Conservation (phyloP, 2,888 invertebrate species). For the Lasioglossum leucozonium region DNA sequence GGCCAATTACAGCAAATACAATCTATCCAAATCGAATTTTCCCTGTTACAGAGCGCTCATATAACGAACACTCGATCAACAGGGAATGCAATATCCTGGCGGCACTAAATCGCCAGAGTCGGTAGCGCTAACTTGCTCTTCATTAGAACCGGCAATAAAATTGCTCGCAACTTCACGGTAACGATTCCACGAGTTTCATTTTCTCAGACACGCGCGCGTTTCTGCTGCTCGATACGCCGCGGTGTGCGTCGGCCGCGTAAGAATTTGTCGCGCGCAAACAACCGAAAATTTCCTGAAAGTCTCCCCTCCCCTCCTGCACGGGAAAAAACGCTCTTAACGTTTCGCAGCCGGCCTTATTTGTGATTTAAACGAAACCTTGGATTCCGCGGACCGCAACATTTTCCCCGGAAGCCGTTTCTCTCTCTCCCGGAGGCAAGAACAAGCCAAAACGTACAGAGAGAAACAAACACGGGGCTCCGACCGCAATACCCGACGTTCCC, state of each 20-base stretch:
- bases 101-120: neutral
- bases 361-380: conserved; percentile 16
- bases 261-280: neutral
- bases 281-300: neutral
- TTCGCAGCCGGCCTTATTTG: conserved; percentile 24
- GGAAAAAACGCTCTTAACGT: neutral
- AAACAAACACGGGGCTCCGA: conserved; percentile 29
- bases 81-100: neutral
- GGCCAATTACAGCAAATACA: neutral
- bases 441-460: conserved; percentile 14
- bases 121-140: neutral
- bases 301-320: no score
- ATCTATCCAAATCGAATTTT: neutral
- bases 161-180: no score
- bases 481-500: conserved; percentile 32
- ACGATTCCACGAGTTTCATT: neutral
- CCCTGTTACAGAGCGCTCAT: neutral
- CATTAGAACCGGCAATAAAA: neutral
- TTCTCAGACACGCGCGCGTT: neutral
- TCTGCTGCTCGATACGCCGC: neutral
- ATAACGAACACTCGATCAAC: neutral
- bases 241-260: neutral
- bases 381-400: conserved; percentile 2
- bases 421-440: conserved; percentile 12
- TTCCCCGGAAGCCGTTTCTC: neutral